Evolutionary conservation across 2,888 invertebrate species (phyloP).

Genomic region (Synergus itoensis): DNA sequence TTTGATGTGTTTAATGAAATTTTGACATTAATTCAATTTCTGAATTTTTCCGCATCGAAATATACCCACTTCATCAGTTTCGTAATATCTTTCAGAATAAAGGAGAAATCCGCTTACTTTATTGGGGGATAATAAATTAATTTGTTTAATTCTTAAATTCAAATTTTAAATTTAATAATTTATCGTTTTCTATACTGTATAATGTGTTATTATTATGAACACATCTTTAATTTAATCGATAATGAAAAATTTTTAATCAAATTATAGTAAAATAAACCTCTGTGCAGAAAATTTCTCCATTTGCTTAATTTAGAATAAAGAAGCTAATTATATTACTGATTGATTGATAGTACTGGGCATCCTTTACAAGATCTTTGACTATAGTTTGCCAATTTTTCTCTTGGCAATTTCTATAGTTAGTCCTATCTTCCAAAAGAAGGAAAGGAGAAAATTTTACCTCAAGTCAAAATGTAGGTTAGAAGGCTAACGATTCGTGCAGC

Average conservation of each 20-base stretch:
- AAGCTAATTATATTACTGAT: background rate
- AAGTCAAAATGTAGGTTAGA: conserved; percentile 55
- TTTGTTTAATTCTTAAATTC: background rate
- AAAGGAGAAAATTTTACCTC: conserved; percentile 22
- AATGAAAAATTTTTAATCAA: background rate
- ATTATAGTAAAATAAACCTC: background rate
- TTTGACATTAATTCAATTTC: background rate
- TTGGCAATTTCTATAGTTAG: background rate
- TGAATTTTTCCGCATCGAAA: background rate
- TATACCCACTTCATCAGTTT: background rate
- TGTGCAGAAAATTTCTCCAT: no score
- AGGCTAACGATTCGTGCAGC: conserved; percentile 55
- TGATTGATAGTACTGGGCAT: background rate
- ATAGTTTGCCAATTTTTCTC: background rate
- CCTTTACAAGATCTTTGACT: background rate
- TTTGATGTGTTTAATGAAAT: background rate
- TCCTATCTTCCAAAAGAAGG: conserved; percentile 3
- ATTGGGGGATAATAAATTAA: background rate
- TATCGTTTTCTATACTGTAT: no score
- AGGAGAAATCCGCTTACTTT: background rate
- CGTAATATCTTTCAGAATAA: background rate
- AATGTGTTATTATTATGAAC: no score
- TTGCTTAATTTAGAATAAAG: background rate
- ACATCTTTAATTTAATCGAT: background rate
- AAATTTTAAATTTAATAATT: no score